These are phyloP conservation scores for Antennarius striatus DNA, from an alignment of 2,113 vertebrate species.

Conservation along the genomic window DNA sequence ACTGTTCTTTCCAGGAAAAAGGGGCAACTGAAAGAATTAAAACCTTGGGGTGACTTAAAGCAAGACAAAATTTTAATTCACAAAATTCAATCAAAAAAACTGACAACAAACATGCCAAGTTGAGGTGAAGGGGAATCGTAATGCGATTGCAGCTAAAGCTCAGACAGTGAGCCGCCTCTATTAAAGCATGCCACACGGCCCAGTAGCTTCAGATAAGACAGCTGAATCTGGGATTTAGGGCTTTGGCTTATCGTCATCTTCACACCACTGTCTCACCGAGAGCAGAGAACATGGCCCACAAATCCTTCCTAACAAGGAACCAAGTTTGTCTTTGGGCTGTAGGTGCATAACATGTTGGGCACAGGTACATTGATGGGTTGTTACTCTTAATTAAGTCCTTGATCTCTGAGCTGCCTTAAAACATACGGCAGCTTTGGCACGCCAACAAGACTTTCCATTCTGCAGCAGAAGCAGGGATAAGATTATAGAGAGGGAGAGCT, in stretches of 20 bases:
- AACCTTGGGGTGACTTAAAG: constrained; percentile 62
- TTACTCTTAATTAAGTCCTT: constrained; percentile 55
- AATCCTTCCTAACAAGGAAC: constrained; percentile 73
- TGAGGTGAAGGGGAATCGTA: constrained; percentile 79
- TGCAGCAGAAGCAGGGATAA: constrained; percentile 68
- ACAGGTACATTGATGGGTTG: constrained; percentile 58
- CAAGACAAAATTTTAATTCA: constrained; percentile 71
- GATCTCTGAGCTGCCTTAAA: constrained; percentile 55
- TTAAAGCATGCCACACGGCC: constrained; percentile 80
- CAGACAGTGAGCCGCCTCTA: constrained; percentile 81
- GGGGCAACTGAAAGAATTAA: constrained; percentile 63
- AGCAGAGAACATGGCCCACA: constrained; percentile 70
- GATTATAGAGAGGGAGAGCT: constrained; percentile 79
- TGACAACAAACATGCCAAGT: constrained; percentile 72
- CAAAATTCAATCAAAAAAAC: constrained; percentile 75
- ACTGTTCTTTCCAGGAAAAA: constrained; percentile 57
- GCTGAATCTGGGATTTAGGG: constrained; percentile 83
- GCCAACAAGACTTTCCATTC: constrained; percentile 67
- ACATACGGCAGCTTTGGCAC: constrained; percentile 61
- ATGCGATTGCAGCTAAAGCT: constrained; percentile 81
- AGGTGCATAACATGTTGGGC: constrained; percentile 33
- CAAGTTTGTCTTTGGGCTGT: constrained; percentile 69
- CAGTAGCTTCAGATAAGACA: constrained; percentile 82
- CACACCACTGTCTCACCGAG: constrained; percentile 79
- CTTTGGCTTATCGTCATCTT: constrained; percentile 84